Evolutionary conservation across 2,888 invertebrate species (phyloP), one percentile per base, ranked within the genome.

Genomic region (Eupelmus urozonus): DNA sequence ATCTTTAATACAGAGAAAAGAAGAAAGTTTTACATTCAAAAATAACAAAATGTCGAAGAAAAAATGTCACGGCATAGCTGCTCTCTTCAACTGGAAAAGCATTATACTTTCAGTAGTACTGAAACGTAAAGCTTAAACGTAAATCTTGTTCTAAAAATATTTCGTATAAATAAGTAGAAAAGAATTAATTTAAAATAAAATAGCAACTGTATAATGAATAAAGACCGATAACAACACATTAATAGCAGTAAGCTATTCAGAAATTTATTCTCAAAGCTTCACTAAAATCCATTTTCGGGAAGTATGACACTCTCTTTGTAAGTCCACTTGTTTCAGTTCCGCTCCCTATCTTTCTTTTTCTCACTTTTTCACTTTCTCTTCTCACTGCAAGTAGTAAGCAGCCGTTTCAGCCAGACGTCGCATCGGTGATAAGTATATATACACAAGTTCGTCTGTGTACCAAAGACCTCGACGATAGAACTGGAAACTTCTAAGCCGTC

Each of bases 371-470:
- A 34, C 34, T 34, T 34, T 34, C 34, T 34, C 34, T 34, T 34
- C 9, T 34, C 42, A 59, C 67, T 51, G 67, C 75, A 75, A 62
- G 53, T 51, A 53, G 59, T 40, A 51, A 67, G 57, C 25, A 27
- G 42, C 42, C 29, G 51, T 77, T 67, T 53, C 29, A 25, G 3
- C 13, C 60, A 67, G 62, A 62, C 60, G 55, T 66, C 55, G 77
- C 55, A 9, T 29, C 18, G 42, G 7, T 20, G 55, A 65, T 59
- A 51, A 9, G 34, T 34, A 34, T 34, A 34, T 9, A n/a, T n/a
- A n/a, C n/a, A n/a, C n/a, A n/a, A n/a, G n/a, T n/a, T n/a, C 59
- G 53, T 25, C 45, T 59, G 29, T 40, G 49, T 71, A 55, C 40
- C 18, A n/a, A 11, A 11, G 16, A 20, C 7, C 40, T 73, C n/a